phyloP scores from a whole-genome alignment of 2,888 invertebrate species.

The Conchocele bisecta region DNA sequence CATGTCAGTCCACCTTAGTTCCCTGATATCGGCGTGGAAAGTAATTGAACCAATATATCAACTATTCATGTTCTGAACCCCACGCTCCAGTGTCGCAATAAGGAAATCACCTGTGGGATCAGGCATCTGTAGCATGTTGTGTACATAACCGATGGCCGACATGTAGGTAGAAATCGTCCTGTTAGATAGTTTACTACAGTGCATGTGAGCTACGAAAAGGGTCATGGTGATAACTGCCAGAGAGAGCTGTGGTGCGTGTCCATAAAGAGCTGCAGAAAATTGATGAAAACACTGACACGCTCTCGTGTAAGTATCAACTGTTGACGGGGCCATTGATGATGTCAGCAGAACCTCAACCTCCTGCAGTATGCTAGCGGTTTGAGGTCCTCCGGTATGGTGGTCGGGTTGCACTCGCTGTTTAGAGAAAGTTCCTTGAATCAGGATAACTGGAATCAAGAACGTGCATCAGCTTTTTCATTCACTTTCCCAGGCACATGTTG shows the following conservation, averaged over 20 bases:
- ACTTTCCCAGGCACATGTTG: constrained; percentile 8
- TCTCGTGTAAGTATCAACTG: neutral
- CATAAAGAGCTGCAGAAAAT: too few species aligned
- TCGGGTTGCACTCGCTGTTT: neutral
- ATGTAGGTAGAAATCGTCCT: neutral
- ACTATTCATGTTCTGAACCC: too few species aligned
- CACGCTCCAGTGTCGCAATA: neutral
- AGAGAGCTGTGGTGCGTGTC: too few species aligned
- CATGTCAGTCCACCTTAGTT: too few species aligned
- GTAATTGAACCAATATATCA: too few species aligned
- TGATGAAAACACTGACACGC: too few species aligned
- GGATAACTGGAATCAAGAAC: constrained; percentile 25
- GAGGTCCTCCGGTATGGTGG: neutral
- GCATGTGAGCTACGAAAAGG: neutral
- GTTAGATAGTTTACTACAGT: neutral
- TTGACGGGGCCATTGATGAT: neutral
- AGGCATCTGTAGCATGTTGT: neutral
- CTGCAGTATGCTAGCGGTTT: neutral
- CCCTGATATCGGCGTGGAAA: too few species aligned
- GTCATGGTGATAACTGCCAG: neutral
- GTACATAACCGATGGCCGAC: neutral
- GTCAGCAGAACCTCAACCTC: neutral
- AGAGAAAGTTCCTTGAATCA: constrained; percentile 23
- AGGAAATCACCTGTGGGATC: neutral
- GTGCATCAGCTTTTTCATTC: constrained; percentile 22